Conservation (phyloP, 1,140 invertebrate species). For the Magallana ariakensis region DNA sequence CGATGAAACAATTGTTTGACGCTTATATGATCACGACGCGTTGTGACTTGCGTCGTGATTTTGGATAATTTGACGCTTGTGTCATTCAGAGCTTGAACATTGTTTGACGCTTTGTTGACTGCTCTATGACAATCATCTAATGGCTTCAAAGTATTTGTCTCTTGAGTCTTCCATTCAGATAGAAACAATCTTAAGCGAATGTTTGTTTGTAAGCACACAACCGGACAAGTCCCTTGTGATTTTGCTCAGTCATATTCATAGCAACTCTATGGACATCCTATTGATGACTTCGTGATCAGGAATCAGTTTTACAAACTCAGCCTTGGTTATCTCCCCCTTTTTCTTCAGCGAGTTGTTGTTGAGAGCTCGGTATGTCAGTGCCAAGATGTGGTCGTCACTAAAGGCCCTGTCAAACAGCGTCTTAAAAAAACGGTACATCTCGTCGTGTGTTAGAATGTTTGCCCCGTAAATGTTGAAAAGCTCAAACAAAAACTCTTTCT, state of each 20-base stretch:
- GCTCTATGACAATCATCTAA: too few species aligned
- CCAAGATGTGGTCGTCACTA: constrained; percentile 69
- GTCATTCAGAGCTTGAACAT: too few species aligned
- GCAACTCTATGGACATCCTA: constrained; percentile 60
- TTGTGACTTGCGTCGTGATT: too few species aligned
- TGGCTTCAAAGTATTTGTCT: too few species aligned
- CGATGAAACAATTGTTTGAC: too few species aligned
- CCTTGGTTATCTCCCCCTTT: constrained; percentile 64
- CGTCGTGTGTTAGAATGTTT: constrained; percentile 66
- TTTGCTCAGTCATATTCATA: background rate
- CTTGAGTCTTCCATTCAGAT: too few species aligned
- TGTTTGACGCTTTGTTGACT: too few species aligned
- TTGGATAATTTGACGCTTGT: too few species aligned
- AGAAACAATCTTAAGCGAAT: too few species aligned
- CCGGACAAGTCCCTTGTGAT: too few species aligned
- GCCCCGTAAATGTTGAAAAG: constrained; percentile 66
- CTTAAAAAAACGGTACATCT: constrained; percentile 69
- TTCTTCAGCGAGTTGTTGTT: constrained; percentile 62
- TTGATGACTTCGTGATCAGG: constrained; percentile 62
- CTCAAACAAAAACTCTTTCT: constrained; percentile 71
- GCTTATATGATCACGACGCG: too few species aligned
- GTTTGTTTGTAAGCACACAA: too few species aligned
- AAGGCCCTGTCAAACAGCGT: constrained; percentile 62
- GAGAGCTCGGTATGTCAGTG: constrained; percentile 65
- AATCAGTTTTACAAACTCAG: constrained; percentile 67